These are phyloP conservation scores for Anseranas semipalmata DNA, from an alignment of 2,113 vertebrate genomes.

Conservation along the genomic window DNA sequence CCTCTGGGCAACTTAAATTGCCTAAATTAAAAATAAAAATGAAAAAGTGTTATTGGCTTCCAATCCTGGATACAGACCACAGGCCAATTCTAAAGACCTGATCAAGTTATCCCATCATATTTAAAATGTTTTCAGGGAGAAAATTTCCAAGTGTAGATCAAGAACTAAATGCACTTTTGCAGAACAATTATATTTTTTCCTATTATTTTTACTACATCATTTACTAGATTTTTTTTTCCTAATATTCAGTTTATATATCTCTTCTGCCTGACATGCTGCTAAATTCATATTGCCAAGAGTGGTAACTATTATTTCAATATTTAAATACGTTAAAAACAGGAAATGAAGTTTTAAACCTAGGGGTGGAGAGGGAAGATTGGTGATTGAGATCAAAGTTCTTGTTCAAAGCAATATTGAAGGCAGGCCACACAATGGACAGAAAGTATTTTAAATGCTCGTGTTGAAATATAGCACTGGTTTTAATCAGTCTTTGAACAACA, in stretches of 20 bases:
- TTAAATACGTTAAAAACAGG: not conserved
- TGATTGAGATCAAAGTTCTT: not conserved
- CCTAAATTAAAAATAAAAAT: not conserved
- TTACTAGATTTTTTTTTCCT: no score
- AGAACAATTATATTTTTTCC: not conserved
- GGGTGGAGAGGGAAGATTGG: rapidly evolving
- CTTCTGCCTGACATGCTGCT: not conserved
- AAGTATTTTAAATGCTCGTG: not conserved
- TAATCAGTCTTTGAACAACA: not conserved
- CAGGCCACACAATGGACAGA: not conserved
- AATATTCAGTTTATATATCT: not conserved
- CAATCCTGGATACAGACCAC: not conserved
- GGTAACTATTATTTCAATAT: not conserved
- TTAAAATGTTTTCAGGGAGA: not conserved
- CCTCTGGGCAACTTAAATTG: not conserved
- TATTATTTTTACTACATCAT: not conserved
- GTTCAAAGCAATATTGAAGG: not conserved
- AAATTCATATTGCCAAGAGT: not conserved
- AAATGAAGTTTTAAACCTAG: not conserved
- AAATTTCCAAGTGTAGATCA: not conserved
- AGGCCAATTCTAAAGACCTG: not conserved
- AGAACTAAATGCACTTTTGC: not conserved
- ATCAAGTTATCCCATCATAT: not conserved
- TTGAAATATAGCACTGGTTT: not conserved
- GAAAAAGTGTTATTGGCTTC: not conserved